Conservation (phyloP, 2,888 invertebrate genomes). For the Acronicta aceris region DNA sequence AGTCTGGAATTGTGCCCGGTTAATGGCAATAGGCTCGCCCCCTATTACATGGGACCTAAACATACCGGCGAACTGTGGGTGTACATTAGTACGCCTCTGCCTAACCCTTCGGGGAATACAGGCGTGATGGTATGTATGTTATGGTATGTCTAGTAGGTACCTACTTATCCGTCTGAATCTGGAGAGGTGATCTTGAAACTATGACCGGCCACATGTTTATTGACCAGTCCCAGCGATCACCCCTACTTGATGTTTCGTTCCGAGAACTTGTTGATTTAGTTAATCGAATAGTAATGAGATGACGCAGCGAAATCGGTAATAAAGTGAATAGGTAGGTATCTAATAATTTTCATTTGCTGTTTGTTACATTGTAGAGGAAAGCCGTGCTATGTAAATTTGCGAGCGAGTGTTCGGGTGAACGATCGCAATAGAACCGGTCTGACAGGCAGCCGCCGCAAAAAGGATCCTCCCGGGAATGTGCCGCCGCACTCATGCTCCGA, state of each 20-base stretch:
- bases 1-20: too few relatives aligned
- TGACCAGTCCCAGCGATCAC: slow-evolving; percentile 10
- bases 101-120: too few relatives aligned
- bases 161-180: too few relatives aligned
- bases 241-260: slow-evolving; percentile 16
- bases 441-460: slow-evolving; percentile 71
- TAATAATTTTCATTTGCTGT: slow-evolving; percentile 56
- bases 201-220: slow-evolving; percentile 5
- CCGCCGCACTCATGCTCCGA: slow-evolving; percentile 30
- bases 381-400: slow-evolving; percentile 73
- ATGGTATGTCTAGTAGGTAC: too few relatives aligned
- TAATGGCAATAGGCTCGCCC: too few relatives aligned
- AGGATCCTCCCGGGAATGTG: slow-evolving; percentile 81
- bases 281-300: slow-evolving; percentile 45
- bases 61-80: too few relatives aligned
- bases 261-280: slow-evolving; percentile 35
- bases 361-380: slow-evolving; percentile 65
- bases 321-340: slow-evolving; percentile 24
- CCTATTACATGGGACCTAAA: too few relatives aligned
- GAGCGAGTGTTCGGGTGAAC: slow-evolving; percentile 79
- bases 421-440: slow-evolving; percentile 83
- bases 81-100: too few relatives aligned
- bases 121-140: too few relatives aligned
- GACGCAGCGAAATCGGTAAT: slow-evolving; percentile 47
- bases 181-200: too few relatives aligned